Evolutionary conservation across 2,888 invertebrate species (phyloP).

Genomic region (Apotomis capreana): DNA sequence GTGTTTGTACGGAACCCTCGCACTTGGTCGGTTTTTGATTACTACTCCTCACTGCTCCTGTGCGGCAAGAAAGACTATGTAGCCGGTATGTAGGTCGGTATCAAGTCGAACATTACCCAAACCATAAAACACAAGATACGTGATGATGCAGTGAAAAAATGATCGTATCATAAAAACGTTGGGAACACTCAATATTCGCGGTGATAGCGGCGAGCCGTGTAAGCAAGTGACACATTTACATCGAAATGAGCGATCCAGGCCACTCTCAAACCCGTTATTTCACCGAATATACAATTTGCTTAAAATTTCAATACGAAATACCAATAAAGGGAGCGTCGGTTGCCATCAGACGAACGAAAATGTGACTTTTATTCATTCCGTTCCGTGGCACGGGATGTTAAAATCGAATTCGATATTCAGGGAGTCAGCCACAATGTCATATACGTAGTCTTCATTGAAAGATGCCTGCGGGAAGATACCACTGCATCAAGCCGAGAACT

Average conservation of each 20-base stretch:
- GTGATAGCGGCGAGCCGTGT: slow-evolving; percentile 39
- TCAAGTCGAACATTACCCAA: not conserved
- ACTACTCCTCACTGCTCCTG: not conserved
- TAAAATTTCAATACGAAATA: slow-evolving; percentile 67
- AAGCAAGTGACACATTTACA: slow-evolving; percentile 59
- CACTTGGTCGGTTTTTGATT: too few species aligned
- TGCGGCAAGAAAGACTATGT: not conserved
- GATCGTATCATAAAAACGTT: slow-evolving; percentile 36
- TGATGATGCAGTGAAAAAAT: slow-evolving; percentile 40
- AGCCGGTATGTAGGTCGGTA: not conserved
- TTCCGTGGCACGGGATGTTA: slow-evolving; percentile 54
- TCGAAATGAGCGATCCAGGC: slow-evolving; percentile 62
- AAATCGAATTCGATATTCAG: slow-evolving; percentile 59
- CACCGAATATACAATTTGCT: slow-evolving; percentile 63
- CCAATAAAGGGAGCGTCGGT: slow-evolving; percentile 52
- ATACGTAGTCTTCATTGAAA: slow-evolving; percentile 27
- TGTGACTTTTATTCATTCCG: slow-evolving; percentile 64
- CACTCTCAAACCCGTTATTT: slow-evolving; percentile 60
- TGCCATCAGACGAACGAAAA: slow-evolving; percentile 53
- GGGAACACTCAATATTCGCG: slow-evolving; percentile 36
- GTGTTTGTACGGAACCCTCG: too few species aligned
- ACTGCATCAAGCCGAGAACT: slow-evolving; percentile 3
- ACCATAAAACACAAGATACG: slow-evolving; percentile 32
- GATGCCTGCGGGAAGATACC: slow-evolving; percentile 14
- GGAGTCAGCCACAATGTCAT: slow-evolving; percentile 54